phyloP scores from a whole-genome alignment of 1,140 invertebrate species.

The Drosophila erecta region DNA sequence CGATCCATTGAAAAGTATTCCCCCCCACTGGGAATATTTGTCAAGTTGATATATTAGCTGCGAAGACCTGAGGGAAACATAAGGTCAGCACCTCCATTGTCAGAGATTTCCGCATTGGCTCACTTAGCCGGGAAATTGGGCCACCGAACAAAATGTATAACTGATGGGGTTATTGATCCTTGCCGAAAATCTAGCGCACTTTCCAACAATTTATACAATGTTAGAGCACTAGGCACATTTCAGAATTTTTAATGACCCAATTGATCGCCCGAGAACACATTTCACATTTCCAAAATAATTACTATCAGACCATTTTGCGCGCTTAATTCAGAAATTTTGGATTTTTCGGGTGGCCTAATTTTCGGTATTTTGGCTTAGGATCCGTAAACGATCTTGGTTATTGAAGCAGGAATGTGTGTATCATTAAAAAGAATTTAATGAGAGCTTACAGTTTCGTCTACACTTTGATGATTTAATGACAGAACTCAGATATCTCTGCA shows the following conservation, averaged over 20 bases:
- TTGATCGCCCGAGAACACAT: conserved; percentile 31
- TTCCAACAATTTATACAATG: conserved; percentile 10
- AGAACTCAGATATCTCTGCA: too few species aligned
- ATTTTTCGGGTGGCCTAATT: neutral
- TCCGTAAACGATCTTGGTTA: neutral
- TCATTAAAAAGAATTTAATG: too few species aligned
- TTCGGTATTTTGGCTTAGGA: neutral
- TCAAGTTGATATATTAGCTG: conserved; percentile 61
- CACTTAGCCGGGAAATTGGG: conserved; percentile 36
- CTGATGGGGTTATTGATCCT: conserved; percentile 44
- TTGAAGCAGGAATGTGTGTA: neutral
- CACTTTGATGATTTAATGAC: too few species aligned
- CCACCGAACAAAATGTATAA: conserved; percentile 30
- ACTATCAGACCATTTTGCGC: neutral
- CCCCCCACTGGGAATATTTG: conserved; percentile 47
- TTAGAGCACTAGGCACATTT: conserved; percentile 19
- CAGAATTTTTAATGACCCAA: conserved; percentile 28
- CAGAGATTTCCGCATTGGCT: conserved; percentile 59
- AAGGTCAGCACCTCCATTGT: conserved; percentile 41
- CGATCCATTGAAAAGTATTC: neutral
- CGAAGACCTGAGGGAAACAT: conserved; percentile 9
- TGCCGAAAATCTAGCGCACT: neutral
- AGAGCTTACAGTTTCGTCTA: too few species aligned
- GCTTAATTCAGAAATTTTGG: conserved; percentile 2
- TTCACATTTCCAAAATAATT: conserved; percentile 35